phyloP scores from a whole-genome alignment of 2,797 vertebrate genomes.

The Myioborus miniatus region DNA sequence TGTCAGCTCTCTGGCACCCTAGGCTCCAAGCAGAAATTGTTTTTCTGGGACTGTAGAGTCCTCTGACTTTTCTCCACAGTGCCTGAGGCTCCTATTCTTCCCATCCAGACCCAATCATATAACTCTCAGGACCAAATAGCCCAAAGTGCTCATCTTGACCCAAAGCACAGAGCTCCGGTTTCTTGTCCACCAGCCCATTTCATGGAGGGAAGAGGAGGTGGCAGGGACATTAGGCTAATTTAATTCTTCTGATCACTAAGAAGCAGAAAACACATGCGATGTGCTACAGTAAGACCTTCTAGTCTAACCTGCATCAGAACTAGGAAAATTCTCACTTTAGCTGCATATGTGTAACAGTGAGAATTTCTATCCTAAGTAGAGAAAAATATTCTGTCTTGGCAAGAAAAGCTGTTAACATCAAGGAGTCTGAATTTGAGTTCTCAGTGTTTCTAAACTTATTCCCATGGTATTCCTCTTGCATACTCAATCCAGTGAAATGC shows the following conservation, averaged over 20 bases:
- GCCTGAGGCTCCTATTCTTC: background rate
- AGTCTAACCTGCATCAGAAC: background rate
- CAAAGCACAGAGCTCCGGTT: background rate
- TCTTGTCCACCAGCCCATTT: background rate
- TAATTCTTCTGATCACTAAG: background rate
- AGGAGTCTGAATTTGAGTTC: background rate
- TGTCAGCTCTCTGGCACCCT: background rate
- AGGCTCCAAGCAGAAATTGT: background rate
- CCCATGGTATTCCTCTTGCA: background rate
- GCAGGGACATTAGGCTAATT: background rate
- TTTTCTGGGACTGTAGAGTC: background rate
- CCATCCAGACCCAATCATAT: background rate
- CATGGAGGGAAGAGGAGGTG: background rate
- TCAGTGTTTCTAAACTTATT: constrained; percentile 9
- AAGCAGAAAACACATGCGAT: background rate
- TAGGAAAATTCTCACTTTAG: background rate
- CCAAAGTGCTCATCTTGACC: background rate
- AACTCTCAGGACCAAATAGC: background rate
- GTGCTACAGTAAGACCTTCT: background rate
- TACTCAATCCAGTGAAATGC: background rate
- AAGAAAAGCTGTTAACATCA: background rate
- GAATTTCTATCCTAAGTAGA: background rate
- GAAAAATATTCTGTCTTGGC: background rate
- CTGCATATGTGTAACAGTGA: background rate
- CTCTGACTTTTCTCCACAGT: background rate